Evolutionary conservation across 2,888 invertebrate genomes (phyloP).

Genomic region (Drosophila setosimentum): DNA sequence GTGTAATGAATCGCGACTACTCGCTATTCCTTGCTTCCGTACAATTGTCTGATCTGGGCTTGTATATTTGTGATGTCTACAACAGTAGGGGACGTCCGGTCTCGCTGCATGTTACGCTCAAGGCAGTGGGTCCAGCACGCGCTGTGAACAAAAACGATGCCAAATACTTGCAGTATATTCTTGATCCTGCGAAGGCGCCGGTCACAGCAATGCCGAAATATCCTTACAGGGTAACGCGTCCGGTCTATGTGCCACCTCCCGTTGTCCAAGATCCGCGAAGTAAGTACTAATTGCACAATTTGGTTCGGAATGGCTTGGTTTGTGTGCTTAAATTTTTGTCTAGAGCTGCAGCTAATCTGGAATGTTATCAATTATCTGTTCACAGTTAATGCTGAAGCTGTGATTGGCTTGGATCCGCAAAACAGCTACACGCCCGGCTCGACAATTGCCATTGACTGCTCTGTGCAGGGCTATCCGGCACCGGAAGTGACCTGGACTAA

Average conservation of each 20-base stretch:
- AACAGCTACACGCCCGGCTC: constrained; percentile 88
- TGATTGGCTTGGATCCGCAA: constrained; percentile 86
- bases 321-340: neutral
- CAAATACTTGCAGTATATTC: constrained; percentile 87
- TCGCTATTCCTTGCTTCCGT: constrained; percentile 91
- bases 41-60: constrained; percentile 90
- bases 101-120: constrained; percentile 91
- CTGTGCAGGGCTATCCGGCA: constrained; percentile 91
- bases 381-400: constrained; percentile 86
- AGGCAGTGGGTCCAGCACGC: constrained; percentile 90
- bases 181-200: constrained; percentile 86
- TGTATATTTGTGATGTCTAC: constrained; percentile 95
- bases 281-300: constrained; percentile 59
- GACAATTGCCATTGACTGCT: constrained; percentile 90
- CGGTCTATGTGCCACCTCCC: constrained; percentile 76
- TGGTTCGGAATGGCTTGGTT: constrained; percentile 26
- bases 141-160: constrained; percentile 87
- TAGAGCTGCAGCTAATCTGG: neutral
- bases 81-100: constrained; percentile 92
- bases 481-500: constrained; percentile 94
- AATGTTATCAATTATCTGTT: neutral
- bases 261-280: constrained; percentile 54
- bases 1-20: constrained; percentile 90
- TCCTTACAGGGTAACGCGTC: constrained; percentile 84
- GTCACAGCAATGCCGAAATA: constrained; percentile 83